These are phyloP conservation scores for Hyperopisus bebe DNA, from an alignment of 2,113 vertebrate species.

Conservation along the genomic window DNA sequence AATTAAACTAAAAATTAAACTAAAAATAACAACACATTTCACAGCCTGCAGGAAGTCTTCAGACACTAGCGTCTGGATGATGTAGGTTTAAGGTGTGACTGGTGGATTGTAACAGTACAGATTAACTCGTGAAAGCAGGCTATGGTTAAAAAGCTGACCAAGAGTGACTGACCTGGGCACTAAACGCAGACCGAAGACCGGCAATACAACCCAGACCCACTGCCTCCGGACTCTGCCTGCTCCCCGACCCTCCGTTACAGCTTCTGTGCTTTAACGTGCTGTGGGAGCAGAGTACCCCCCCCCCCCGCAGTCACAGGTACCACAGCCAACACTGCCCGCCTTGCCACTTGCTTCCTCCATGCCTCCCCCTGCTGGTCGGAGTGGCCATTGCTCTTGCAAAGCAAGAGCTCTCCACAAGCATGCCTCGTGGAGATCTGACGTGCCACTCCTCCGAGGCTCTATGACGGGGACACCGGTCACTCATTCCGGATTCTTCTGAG, in stretches of 20 bases:
- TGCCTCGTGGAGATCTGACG: not conserved
- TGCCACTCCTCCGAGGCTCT: not conserved
- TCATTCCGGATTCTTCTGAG: not conserved
- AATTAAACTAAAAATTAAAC: not conserved
- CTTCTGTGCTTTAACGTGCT: not conserved
- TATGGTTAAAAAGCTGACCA: not conserved
- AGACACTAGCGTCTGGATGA: not conserved
- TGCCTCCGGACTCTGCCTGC: not conserved
- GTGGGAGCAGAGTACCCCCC: not conserved
- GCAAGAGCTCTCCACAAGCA: not conserved
- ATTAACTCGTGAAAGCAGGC: not conserved
- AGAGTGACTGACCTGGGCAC: not conserved
- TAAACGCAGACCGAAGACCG: not conserved
- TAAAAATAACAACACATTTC: not conserved
- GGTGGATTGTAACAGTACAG: not conserved
- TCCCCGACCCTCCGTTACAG: not conserved
- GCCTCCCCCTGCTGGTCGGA: not conserved
- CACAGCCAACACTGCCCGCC: slow-evolving; percentile 18
- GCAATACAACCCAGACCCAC: not conserved
- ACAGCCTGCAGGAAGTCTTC: not conserved
- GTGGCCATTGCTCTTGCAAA: not conserved
- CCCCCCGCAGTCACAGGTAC: slow-evolving; percentile 8
- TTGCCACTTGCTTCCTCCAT: not conserved
- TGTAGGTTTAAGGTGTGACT: not conserved
- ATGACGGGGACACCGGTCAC: not conserved